Base-by-base conservation (phyloP, 2,113 vertebrate genomes). In the Dendropsophus ebraccatus region DNA sequence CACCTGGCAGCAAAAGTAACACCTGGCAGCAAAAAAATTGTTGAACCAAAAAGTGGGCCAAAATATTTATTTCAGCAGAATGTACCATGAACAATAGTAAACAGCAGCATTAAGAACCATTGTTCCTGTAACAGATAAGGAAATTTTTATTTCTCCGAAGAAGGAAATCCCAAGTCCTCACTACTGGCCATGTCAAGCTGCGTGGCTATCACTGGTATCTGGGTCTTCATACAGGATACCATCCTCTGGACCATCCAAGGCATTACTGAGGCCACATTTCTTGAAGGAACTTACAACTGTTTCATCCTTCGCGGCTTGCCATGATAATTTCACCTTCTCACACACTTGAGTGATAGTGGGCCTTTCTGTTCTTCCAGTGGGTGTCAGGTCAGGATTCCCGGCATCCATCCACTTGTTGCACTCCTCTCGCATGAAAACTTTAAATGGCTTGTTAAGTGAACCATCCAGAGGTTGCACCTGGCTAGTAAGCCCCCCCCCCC, bases 381-480 rank as follows among this genome's bases (percentile, higher is more conserved):
- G 47, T 7, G 47, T 49, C 6, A 49, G 14, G 47, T 49, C 47
- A 49, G 9, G 47, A 49, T 76, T 6, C 4, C 49, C 76, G 32
- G 76, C 76, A 78, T 47, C 76, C 76, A 78, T 78, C 76, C 45
- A 78, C 11, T 54, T 49, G 41, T 49, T 76, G 21, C 73, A 76
- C 73, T 47, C 19, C n/a, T 76, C 73, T 49, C 73, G 37, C 76
- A 78, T 56, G 19, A 78, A 78, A 10, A 54, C 76, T 54, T 78
- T 78, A 78, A 78, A 49, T 78, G 76, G 76, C n/a, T 78, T 78
- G 76, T 56, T 54, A 25, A 78, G 12, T 9, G 76, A 78, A 28
- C 54, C 76, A 49, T 78, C 50, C 13, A 74, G 76, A 78, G 76
- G 76, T 78, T 78, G 76, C 76, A 78, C 30, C 76, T 56, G 50